These are phyloP conservation scores for Bursaphelenchus okinawaensis DNA, from an alignment of 2,888 invertebrate species.

Conservation along the genomic window DNA sequence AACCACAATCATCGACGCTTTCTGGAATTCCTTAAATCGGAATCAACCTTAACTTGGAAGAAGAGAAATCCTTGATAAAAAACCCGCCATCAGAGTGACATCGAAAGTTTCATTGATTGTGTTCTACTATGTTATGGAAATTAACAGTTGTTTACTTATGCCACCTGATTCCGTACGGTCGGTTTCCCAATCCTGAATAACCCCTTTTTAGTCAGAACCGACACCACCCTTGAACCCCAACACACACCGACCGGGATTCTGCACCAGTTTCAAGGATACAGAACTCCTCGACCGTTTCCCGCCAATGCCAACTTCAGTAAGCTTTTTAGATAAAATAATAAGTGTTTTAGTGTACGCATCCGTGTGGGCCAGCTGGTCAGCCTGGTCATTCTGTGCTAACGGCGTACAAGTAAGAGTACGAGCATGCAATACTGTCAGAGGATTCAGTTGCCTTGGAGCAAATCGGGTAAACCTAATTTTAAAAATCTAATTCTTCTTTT, in stretches of 20 bases:
- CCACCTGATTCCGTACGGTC: neutral
- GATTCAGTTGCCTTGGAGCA: conserved; percentile 52
- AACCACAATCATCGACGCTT: neutral
- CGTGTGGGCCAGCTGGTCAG: conserved; percentile 56
- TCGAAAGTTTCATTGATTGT: neutral
- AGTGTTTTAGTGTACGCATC: conserved; percentile 52
- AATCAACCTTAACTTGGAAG: neutral
- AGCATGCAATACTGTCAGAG: conserved; percentile 56
- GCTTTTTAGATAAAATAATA: conserved; percentile 1
- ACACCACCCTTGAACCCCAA: neutral
- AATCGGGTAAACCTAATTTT: conserved; percentile 38
- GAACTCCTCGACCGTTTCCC: conserved; percentile 41
- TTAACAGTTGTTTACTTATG: neutral
- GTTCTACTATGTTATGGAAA: neutral
- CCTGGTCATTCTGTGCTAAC: conserved; percentile 55
- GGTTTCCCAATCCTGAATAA: no score
- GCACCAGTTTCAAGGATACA: conserved; percentile 50
- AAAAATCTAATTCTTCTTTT: no score
- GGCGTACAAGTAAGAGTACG: conserved; percentile 51
- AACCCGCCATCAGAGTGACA: neutral
- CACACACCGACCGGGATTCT: conserved; percentile 38
- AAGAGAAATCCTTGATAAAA: neutral
- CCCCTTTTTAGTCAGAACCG: neutral
- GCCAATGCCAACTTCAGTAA: conserved; percentile 35
- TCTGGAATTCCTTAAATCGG: neutral